Evolutionary conservation across 92 coral and sea anemone genomes (phyloP).

Genomic region (Parazoanthus swiftii): DNA sequence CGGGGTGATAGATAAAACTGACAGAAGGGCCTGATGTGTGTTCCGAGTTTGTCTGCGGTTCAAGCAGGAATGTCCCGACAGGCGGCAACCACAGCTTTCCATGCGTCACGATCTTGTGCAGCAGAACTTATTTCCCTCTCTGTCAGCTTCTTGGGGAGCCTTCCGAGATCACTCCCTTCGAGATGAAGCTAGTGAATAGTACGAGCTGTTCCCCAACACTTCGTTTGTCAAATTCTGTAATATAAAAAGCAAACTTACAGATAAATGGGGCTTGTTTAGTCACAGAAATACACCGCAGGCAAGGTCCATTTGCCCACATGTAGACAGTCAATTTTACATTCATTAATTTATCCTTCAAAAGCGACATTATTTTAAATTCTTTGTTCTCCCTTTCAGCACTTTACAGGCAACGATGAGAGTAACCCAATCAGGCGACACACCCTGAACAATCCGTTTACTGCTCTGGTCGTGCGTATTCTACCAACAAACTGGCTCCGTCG

Average conservation of each 20-base stretch:
- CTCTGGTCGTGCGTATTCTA: conserved; percentile 20
- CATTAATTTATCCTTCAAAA: not conserved
- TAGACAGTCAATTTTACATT: too few relatives aligned
- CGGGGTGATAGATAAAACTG: not conserved
- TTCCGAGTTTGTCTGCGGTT: too few relatives aligned
- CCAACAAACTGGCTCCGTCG: not conserved
- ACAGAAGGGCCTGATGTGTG: not conserved
- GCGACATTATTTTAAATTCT: not conserved
- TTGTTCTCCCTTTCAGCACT: not conserved
- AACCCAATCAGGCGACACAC: not conserved
- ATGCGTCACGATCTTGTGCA: too few relatives aligned
- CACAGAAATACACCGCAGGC: not conserved
- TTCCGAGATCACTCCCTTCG: too few relatives aligned
- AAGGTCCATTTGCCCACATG: not conserved
- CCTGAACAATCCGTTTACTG: conserved; percentile 22
- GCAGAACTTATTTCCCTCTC: too few relatives aligned
- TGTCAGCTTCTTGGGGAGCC: too few relatives aligned
- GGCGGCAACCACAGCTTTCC: too few relatives aligned
- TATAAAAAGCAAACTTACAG: too few relatives aligned
- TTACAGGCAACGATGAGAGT: conserved; percentile 3
- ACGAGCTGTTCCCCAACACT: too few relatives aligned
- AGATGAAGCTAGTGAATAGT: too few relatives aligned
- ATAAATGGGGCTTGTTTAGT: not conserved
- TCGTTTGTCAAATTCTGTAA: too few relatives aligned
- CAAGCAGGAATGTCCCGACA: too few relatives aligned